Base-by-base conservation (phyloP, 2,888 invertebrate genomes). In the Melanotus villosus region DNA sequence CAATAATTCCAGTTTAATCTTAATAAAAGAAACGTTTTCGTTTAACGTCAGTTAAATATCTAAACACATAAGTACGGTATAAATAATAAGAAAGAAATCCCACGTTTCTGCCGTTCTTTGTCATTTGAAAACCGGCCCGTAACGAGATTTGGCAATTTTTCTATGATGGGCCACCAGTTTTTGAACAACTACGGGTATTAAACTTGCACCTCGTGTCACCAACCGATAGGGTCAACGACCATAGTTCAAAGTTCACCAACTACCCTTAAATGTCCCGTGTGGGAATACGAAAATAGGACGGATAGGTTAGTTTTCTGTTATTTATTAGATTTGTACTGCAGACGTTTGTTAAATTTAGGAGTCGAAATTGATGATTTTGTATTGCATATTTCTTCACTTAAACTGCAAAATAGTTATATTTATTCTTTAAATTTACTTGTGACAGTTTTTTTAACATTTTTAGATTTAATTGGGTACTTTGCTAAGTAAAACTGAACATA, bases 211-310 rank as follows among this genome's bases (percentile, higher is more conserved):
- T 23, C 23, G 47, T 23, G 21, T n/a, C 47, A 12, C 47, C 1
- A 30, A 50, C 6, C 12, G 14, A 30, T n/a, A 7, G 30, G 50
- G 50, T 50, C 60, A 36, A 50, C 21, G 50, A 38, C 32, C 56
- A 64, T 45, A 58, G 65, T 58, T 47, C 52, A 58, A 65, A 58
- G 65, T 65, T 65, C 58, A 58, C 47, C 50, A 58, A 50, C 65
- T 14, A 41, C 65, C 58, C 45, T 18, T n/a, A 34, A 32, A 23
- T 12, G 57, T 65, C 65, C 65, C 58, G 47, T 58, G 58, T 65
- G 65, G 58, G 65, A 65, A 65, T 65, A 43, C 18, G 19, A 19
- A 43, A 18, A 43, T 19, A 43, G 19, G 16, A 18, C 34, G 34
- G 34, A n/a, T 12, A 12, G 34, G 3, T 34, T 34, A 12, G 34